A percentile compares a stretch with the other conserved stretches of the same genome.
phyloP scores from a whole-genome alignment of 2,113 vertebrate species.

The Actenoides lindsayi region DNA sequence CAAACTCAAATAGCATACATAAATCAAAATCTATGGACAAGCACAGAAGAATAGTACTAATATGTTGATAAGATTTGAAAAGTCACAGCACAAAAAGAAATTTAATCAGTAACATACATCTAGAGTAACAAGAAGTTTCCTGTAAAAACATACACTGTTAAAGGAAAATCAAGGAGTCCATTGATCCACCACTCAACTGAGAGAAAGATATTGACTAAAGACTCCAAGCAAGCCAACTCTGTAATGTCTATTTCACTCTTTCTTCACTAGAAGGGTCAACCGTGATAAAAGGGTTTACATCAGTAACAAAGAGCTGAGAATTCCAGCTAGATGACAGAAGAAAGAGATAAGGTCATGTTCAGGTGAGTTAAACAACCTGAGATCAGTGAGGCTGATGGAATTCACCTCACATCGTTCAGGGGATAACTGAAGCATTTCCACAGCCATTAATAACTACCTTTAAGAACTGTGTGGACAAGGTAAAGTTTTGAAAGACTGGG shows the following conservation, averaged over 20 bases:
- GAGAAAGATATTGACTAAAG: not conserved
- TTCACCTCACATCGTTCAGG: not conserved
- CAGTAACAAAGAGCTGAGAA: not conserved
- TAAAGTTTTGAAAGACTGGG: not conserved
- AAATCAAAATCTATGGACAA: not conserved
- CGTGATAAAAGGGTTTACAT: not conserved
- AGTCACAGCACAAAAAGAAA: not conserved
- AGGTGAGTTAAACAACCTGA: not conserved
- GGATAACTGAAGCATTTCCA: not conserved
- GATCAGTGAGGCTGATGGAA: not conserved
- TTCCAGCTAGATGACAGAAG: not conserved
- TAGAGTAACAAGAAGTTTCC: not conserved
- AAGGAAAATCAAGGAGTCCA: not conserved
- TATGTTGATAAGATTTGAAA: not conserved
- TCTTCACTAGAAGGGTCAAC: not conserved
- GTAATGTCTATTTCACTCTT: not conserved
- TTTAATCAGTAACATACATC: not conserved
- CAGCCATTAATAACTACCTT: not conserved
- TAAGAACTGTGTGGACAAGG: not conserved
- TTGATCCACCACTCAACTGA: not conserved
- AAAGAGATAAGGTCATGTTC: not conserved
- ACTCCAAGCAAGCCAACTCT: not conserved
- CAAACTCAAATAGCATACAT: not conserved
- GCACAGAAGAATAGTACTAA: not conserved
- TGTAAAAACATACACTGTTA: not conserved